Conservation (phyloP, 2,797 vertebrate genomes). For the Hypotaenidia philippensis region DNA sequence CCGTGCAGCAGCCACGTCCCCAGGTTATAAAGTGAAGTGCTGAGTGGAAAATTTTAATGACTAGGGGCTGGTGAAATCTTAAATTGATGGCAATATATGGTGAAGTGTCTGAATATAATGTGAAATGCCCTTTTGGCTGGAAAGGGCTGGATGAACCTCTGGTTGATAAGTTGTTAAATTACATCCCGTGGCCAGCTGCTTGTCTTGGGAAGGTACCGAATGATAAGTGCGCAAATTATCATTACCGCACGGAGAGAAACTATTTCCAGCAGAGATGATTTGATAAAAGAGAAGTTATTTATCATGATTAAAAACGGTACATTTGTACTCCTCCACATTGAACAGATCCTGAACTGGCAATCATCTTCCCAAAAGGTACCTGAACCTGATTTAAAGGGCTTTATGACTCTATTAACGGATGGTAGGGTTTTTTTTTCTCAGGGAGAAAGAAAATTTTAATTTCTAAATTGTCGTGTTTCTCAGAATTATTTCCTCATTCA, state of each 20-base stretch:
- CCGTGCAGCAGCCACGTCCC: not conserved
- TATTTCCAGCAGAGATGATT: constrained; percentile 61
- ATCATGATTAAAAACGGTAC: constrained; percentile 56
- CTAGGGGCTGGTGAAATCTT: constrained; percentile 20
- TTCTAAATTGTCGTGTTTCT: not conserved
- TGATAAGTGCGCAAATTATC: constrained; percentile 52
- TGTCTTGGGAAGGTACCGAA: constrained; percentile 41
- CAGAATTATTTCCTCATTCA: not conserved
- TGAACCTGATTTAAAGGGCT: constrained; percentile 24
- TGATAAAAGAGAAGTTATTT: constrained; percentile 72
- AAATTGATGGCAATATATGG: constrained; percentile 63
- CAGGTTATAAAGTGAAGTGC: constrained; percentile 42
- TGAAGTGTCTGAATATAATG: constrained; percentile 58
- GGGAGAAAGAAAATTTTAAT: constrained; percentile 15
- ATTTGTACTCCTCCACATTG: constrained; percentile 45
- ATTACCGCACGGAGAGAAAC: not conserved
- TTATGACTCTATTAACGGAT: constrained; percentile 21
- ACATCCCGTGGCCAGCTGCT: constrained; percentile 57
- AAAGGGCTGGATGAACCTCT: constrained; percentile 46
- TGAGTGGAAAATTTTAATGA: constrained; percentile 68
- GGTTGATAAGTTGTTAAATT: constrained; percentile 71
- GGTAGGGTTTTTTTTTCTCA: not conserved
- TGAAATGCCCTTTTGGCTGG: constrained; percentile 65
- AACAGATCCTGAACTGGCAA: constrained; percentile 47
- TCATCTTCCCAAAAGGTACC: constrained; percentile 22